These are phyloP conservation scores for Tribolium madens DNA, from an alignment of 1,140 invertebrate species.

Conservation along the genomic window DNA sequence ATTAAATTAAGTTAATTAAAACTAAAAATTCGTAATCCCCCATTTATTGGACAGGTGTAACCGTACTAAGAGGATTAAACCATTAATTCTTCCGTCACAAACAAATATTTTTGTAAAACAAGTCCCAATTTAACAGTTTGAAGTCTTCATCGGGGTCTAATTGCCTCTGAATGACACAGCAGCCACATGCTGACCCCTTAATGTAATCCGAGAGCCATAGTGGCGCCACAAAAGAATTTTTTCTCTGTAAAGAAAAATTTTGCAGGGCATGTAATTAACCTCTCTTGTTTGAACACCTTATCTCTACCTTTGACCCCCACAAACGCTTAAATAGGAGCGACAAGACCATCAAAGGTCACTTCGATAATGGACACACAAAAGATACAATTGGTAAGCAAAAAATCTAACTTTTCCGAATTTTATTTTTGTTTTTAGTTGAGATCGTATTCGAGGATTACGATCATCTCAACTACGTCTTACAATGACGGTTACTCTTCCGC, in stretches of 20 bases:
- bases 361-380: not conserved
- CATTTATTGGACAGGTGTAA: conserved; percentile 20
- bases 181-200: conserved; percentile 23
- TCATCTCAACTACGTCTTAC: not conserved
- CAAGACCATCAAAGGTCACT: not conserved
- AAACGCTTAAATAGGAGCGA: not conserved
- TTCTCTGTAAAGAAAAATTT: not conserved
- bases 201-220: not conserved
- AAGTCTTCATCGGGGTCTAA: conserved; percentile 39
- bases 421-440: not conserved
- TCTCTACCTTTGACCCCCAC: not conserved
- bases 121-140: conserved; percentile 40
- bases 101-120: conserved; percentile 38
- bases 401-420: not conserved
- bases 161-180: conserved; percentile 42
- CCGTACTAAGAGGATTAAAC: not conserved
- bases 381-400: not conserved
- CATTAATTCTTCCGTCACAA: conserved; percentile 6
- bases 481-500: not conserved
- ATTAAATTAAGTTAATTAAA: not conserved
- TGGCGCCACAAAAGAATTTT: not conserved
- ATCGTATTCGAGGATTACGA: not conserved
- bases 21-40: not conserved
- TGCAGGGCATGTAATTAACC: conserved; percentile 4
- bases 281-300: conserved; percentile 2